Evolutionary conservation across 92 coral and sea anemone genomes (phyloP).

Genomic region (Anthopleura xanthogrammica): DNA sequence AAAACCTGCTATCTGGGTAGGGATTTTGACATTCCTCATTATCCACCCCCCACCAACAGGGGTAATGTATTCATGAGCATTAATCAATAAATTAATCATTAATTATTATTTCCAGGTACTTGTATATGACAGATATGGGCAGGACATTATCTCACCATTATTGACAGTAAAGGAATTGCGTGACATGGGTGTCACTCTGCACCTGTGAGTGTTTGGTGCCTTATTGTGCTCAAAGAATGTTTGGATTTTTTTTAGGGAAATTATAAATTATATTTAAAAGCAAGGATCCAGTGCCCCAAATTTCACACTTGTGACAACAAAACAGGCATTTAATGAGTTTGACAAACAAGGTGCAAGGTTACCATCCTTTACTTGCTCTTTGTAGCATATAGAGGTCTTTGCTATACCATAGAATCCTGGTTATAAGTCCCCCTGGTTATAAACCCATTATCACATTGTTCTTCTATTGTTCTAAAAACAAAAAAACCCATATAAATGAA

Average conservation of each 20-base stretch:
- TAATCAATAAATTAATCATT: not conserved
- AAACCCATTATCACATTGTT: too few relatives aligned
- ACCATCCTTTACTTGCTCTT: not conserved
- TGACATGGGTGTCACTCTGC: constrained; percentile 95
- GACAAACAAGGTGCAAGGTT: too few relatives aligned
- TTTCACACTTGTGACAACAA: too few relatives aligned
- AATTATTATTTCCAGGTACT: constrained; percentile 57
- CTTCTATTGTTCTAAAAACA: too few relatives aligned
- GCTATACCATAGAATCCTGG: too few relatives aligned
- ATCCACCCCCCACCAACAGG: not conserved
- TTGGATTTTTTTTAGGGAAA: not conserved
- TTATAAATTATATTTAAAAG: too few relatives aligned
- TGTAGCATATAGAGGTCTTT: too few relatives aligned
- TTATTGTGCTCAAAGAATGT: not conserved
- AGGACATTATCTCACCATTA: constrained; percentile 95
- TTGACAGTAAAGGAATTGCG: constrained; percentile 90
- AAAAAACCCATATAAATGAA: too few relatives aligned
- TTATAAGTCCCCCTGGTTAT: too few relatives aligned
- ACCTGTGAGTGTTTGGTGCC: constrained; percentile 69
- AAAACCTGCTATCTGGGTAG: not conserved
- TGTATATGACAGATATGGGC: constrained; percentile 95
- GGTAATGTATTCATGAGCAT: not conserved
- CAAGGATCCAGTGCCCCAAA: too few relatives aligned
- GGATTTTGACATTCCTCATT: not conserved
- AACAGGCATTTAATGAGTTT: too few relatives aligned